Percentiles rank a stretch among this genome's conserved stretches.
phyloP scores from a whole-genome alignment of 2,888 invertebrate genomes.

The Lochmaea capreae region DNA sequence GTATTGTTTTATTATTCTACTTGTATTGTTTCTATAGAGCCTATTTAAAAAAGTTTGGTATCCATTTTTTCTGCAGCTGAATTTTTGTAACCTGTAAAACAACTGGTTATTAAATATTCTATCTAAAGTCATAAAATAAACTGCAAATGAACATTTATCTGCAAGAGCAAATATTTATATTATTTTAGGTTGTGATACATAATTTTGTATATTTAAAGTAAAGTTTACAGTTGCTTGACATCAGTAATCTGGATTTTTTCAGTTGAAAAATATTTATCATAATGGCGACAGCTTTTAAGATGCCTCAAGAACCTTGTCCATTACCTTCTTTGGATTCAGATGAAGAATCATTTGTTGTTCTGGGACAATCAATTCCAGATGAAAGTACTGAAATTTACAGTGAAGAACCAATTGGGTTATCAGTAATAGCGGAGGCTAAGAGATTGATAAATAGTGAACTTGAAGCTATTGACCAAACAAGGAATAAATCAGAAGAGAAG shows the following conservation, averaged over 20 bases:
- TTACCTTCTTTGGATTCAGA: slow-evolving; percentile 42
- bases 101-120: no score
- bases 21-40: no score
- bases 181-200: no score
- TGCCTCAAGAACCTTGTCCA: slow-evolving; percentile 43
- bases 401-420: slow-evolving; percentile 30
- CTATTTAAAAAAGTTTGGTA: no score
- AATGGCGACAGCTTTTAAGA: slow-evolving; percentile 31
- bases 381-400: slow-evolving; percentile 28
- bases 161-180: no score
- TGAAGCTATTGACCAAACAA: slow-evolving; percentile 12
- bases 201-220: not conserved
- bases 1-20: no score
- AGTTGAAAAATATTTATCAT: not conserved
- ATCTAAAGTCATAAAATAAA: no score
- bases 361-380: slow-evolving; percentile 46
- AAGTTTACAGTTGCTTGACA: not conserved
- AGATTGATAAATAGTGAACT: slow-evolving; percentile 46
- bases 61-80: no score
- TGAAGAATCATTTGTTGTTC: slow-evolving; percentile 53
- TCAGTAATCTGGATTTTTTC: not conserved
- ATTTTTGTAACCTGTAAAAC: no score
- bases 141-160: no score
- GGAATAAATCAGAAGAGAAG: slow-evolving; percentile 7
- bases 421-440: slow-evolving; percentile 47